Conservation (phyloP, 2,797 vertebrate genomes). For the Amazona ochrocephala region DNA sequence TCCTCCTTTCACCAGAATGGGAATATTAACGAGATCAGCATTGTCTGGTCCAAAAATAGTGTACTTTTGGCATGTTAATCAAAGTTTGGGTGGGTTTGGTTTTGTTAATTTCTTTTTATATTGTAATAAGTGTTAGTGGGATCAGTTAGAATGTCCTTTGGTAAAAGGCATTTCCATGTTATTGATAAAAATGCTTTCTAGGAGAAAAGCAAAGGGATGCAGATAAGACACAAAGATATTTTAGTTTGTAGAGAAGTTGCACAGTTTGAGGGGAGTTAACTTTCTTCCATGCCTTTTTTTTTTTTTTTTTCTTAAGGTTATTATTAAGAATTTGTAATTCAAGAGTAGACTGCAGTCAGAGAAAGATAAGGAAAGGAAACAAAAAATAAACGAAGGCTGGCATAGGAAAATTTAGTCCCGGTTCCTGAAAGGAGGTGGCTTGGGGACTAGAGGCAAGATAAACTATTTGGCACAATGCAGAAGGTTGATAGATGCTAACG, state of each 20-base stretch:
- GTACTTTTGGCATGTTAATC: not conserved
- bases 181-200: not conserved
- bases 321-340: not conserved
- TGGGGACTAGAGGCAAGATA: not conserved
- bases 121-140: not conserved
- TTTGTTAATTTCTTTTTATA: not conserved
- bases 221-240: not conserved
- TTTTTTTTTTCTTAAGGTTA: not conserved
- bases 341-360: not conserved
- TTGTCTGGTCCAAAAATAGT: not conserved
- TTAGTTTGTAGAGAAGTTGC: not conserved
- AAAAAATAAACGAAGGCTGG: not conserved
- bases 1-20: not conserved
- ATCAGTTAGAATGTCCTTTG: not conserved
- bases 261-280: not conserved
- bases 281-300: not conserved
- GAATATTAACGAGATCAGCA: not conserved
- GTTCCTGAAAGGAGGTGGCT: not conserved
- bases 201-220: not conserved
- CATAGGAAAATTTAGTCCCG: not conserved
- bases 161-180: not conserved
- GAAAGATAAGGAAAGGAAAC: not conserved
- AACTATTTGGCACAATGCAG: slow-evolving; percentile 10
- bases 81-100: not conserved
- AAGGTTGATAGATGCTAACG: slow-evolving; percentile 49